Base-by-base conservation (phyloP, 2,888 invertebrate genomes). In the Alloscopus bannaensis region DNA sequence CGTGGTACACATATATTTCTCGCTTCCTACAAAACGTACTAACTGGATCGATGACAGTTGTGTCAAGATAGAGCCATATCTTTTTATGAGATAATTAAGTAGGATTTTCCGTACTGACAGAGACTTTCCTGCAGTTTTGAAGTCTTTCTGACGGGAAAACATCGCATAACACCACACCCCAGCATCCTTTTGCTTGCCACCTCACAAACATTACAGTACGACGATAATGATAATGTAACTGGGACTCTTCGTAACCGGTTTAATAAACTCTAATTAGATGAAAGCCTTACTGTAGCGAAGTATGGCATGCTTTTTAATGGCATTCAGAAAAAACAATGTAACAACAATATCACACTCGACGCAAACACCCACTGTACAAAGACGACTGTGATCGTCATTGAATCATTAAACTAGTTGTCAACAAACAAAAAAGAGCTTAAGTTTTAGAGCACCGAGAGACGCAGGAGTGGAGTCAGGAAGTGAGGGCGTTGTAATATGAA, bases 141-240 rank as follows among this genome's bases (percentile, higher is more conserved):
- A 11, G 24, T 24, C 3, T 4, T 24, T 55, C 8, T 29, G n/a
- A 29, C 6, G 28, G 31, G 45, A 16, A 59, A 60, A 29, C 52
- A 62, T 52, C 31, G 28, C 36, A 50, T 22, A 20, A 60, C 47
- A 62, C 36, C 22, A 26, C n/a, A 62, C 71, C 40, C 71, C 13
- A 71, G 62, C 26, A 45, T 1, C 24, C 26, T 50, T 60, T 62
- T 36, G 36, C 36, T 50, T 52, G 36, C 36, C 71, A 71, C 71
- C 62, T 71, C 40, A n/a, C 71, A 11, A 50, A 50, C 71, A 71
- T 71, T 52, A 71, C 71, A 60, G n/a, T n/a, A n/a, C n/a, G n/a
- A 50, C 62, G 62, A 71, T 57, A 50, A 71, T 70, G 57, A 59
- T 70, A 71, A 47, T 71, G 36, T 36, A 24, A 24, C 62, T 26